Base-by-base conservation (phyloP, 1,140 invertebrate genomes). In the Pseudobourletiella spinata region DNA sequence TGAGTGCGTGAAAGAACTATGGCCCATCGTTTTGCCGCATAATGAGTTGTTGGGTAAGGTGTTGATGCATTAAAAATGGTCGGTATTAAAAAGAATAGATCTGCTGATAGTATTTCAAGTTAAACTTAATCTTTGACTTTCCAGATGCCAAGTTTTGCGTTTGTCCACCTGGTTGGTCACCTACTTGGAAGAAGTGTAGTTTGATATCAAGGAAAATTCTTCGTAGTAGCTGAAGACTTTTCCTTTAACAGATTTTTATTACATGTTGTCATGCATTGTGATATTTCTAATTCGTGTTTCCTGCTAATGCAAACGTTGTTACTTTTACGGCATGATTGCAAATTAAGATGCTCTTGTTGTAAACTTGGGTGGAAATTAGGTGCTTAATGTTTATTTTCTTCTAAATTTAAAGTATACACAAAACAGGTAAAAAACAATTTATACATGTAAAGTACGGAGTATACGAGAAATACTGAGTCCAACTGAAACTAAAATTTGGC, bases 21-120 rank as follows among this genome's bases (percentile, higher is more conserved):
- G 68, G 68, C n/a, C 25, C 30, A 28, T 42, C 14, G 2, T 63
- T 22, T n/a, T 66, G 22, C 57, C 67, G 24, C 61, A 64, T n/a
- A 30, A 61, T 42, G 58, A 42, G 18, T 22, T 42, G 6, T 39
- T 65, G 15, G 64, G 64, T 65, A 65, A 42, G n/a, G 32, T 8
- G 8, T 39, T 39, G n/a, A 11, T 39, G 8, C 32, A 11, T 39
- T 39, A 39, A 39, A 39, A 39, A 39, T 11, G 8, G n/a, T 39
- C 8, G n/a, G n/a, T n/a, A 11, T 39, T 39, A n/a, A 11, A 39
- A 39, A n/a, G 8, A 39, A 39, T 39, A 39, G 8, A 39, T 39
- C 8, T 39, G n/a, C n/a, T 39, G n/a, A n/a, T n/a, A n/a, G n/a
- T n/a, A n/a, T n/a, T n/a, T n/a, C n/a, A n/a, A n/a, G n/a, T n/a